A percentile compares a stretch with the other conserved stretches of the same genome.
phyloP scores from a whole-genome alignment of 2,113 vertebrate genomes.

The Alosa alosa region DNA sequence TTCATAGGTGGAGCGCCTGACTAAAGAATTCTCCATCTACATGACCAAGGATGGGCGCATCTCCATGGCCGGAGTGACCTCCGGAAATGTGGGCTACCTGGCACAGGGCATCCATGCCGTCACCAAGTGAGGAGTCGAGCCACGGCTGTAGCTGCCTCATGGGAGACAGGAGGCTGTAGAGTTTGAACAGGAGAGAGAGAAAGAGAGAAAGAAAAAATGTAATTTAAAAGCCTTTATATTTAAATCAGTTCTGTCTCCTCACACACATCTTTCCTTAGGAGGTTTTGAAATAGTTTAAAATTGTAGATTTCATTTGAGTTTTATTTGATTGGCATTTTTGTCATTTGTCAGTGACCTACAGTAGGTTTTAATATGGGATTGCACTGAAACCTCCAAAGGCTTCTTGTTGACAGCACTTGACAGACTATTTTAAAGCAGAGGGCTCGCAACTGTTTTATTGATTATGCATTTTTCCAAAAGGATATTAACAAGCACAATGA shows the following conservation, averaged over 20 bases:
- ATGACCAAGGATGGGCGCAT: slow-evolving; percentile 98
- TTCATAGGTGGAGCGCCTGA: slow-evolving; percentile 86
- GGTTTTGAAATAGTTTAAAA: background rate
- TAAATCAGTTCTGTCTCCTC: slow-evolving; percentile 2
- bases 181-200: slow-evolving; percentile 13
- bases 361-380: slow-evolving; percentile 10
- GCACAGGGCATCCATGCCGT: slow-evolving; percentile 90
- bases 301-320: slow-evolving; percentile 22
- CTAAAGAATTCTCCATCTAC: slow-evolving; percentile 92
- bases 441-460: background rate
- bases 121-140: slow-evolving; percentile 77
- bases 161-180: slow-evolving; percentile 14
- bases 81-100: slow-evolving; percentile 87
- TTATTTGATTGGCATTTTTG: slow-evolving; percentile 28
- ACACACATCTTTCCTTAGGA: background rate
- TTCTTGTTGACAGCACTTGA: background rate
- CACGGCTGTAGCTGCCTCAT: background rate
- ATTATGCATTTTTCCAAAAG: background rate
- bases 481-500: background rate
- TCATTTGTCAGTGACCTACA: slow-evolving; percentile 20
- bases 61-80: slow-evolving; percentile 90
- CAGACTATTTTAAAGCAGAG: background rate
- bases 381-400: background rate
- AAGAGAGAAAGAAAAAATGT: background rate
- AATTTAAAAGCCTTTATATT: slow-evolving; percentile 6